Base-by-base conservation (phyloP, 1,140 invertebrate species). In the Orchesella cincta region DNA sequence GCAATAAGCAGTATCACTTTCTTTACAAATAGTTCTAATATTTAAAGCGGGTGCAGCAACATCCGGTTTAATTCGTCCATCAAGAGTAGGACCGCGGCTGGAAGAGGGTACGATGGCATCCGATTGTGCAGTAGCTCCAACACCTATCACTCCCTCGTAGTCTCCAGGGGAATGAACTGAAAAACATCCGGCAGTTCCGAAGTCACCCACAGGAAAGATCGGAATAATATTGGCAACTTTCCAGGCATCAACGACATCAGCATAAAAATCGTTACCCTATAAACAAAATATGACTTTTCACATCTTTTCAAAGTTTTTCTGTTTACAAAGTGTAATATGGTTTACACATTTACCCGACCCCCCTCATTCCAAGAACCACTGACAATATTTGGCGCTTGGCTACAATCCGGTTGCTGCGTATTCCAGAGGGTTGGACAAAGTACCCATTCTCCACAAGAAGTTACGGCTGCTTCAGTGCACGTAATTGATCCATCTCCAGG, bases 381-480 rank as follows among this genome's bases (percentile, higher is more conserved):
- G 29, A 67, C 62, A 67, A 67, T 3, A 12, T 29, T 14, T 12
- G 62, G 62, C 2, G 62, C 62, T 29, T 31, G 29, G 62, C 12
- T 16, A 23, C 62, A 67, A n/a, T n/a, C n/a, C n/a, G n/a, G 29
- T 67, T 67, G 8, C 31, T 67, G 23, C 14, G 12, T 12, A 26
- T 29, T 31, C 75, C 78, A 1, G 8, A 36, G 16, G 5, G 51
- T 39, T 39, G 79, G 79, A 35, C 79, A 80, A 20, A 52, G 33
- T 3, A 74, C 34, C 31, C 67, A 80, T 72, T 80, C 36, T 28
- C 74, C 76, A 72, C 79, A 76, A 26, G 18, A 80, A 77, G 35
- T n/a, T n/a, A 36, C n/a, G 28, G 29, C 29, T 20, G 0, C 26
- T 5, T 31, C 28, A 67, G 8, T 14, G n/a, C 8, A 5, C 23